These are phyloP conservation scores for Cliona cf. orientalis DNA, from an alignment of 37 sponge, comb jelly and placozoan species.

Conservation along the genomic window DNA sequence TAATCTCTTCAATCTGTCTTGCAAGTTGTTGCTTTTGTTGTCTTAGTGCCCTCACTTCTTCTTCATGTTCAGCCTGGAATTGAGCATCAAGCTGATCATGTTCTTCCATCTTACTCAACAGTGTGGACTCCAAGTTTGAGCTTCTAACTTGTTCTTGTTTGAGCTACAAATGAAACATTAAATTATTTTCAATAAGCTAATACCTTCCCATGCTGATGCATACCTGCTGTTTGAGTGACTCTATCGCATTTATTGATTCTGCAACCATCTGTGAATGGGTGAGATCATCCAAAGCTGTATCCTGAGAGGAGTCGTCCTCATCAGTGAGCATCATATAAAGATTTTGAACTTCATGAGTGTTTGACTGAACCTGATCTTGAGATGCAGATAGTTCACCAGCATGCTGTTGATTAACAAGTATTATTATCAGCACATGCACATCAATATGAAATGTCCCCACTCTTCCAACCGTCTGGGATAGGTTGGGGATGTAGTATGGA, in stretches of 20 bases:
- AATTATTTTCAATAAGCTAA: neutral
- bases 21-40: conserved; percentile 41
- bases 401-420: neutral
- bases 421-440: too few species aligned
- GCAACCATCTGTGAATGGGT: conserved; percentile 17
- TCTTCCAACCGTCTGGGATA: too few species aligned
- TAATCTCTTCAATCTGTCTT: conserved; percentile 25
- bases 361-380: neutral
- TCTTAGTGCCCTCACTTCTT: conserved; percentile 56
- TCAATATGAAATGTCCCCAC: too few species aligned
- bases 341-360: neutral
- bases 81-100: conserved; percentile 34
- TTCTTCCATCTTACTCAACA: conserved; percentile 3
- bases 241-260: conserved; percentile 6
- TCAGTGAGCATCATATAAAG: neutral
- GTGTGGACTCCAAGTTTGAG: neutral
- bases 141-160: neutral
- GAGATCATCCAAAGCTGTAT: conserved; percentile 5
- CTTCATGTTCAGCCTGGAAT: conserved; percentile 58
- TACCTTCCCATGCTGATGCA: neutral
- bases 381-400: neutral
- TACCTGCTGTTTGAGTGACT: conserved; percentile 41
- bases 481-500: too few species aligned
- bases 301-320: neutral
- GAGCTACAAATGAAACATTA: neutral